These are phyloP conservation scores for Sebastes matsubarae DNA, from an alignment of 2,797 vertebrate genomes.

Conservation along the genomic window DNA sequence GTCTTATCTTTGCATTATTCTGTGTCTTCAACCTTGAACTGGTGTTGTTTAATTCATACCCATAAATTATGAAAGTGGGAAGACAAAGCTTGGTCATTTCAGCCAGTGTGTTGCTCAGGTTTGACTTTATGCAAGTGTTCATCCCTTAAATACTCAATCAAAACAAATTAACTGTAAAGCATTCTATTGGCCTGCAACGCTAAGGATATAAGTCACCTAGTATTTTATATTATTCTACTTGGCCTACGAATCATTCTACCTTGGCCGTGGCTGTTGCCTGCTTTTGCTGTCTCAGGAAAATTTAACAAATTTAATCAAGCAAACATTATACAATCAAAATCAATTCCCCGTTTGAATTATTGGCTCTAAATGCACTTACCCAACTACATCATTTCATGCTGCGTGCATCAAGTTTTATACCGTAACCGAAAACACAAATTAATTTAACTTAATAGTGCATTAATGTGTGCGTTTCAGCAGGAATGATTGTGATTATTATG, in stretches of 20 bases:
- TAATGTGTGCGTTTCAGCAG: neutral
- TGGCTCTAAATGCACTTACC: neutral
- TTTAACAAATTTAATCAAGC: neutral
- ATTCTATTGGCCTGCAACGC: neutral
- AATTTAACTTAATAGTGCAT: neutral
- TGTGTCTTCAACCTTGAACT: constrained; percentile 19
- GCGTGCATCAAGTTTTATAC: neutral
- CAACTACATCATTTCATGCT: neutral
- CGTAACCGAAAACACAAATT: neutral
- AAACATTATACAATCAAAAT: neutral
- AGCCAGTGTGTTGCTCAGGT: neutral
- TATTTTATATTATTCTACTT: neutral
- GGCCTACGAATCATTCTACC: neutral
- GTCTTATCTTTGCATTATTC: constrained; percentile 13
- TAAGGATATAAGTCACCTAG: neutral
- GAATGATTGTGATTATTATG: neutral
- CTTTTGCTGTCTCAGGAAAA: neutral
- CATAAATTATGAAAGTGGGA: constrained; percentile 35
- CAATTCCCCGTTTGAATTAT: neutral
- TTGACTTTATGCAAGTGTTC: neutral
- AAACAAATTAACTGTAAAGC: neutral
- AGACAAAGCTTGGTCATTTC: neutral
- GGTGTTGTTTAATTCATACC: neutral
- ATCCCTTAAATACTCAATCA: neutral
- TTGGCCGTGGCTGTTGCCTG: too few relatives aligned